These are phyloP conservation scores for Pteria penguin DNA, from an alignment of 2,888 invertebrate species.

Conservation along the genomic window DNA sequence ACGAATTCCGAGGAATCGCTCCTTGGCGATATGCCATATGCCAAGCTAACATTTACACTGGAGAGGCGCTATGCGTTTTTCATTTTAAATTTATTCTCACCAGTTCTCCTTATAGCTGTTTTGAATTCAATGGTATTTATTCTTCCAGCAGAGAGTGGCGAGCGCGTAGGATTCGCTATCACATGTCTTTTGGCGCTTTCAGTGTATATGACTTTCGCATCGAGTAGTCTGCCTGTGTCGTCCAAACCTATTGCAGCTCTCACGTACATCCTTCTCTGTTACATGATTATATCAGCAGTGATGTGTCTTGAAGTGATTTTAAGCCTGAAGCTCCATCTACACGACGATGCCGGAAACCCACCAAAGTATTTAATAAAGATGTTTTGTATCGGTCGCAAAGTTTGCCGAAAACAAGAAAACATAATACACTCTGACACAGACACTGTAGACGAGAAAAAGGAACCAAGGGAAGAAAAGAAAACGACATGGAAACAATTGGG, in stretches of 20 bases:
- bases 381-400: too few species aligned
- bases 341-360: not conserved
- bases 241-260: slow-evolving; percentile 40
- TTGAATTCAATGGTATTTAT: slow-evolving; percentile 39
- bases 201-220: slow-evolving; percentile 45
- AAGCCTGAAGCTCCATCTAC: slow-evolving; percentile 36
- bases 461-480: too few species aligned
- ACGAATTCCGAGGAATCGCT: not conserved
- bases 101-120: too few species aligned
- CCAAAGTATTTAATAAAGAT: too few species aligned
- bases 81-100: slow-evolving; percentile 47
- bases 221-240: slow-evolving; percentile 40
- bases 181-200: slow-evolving; percentile 45
- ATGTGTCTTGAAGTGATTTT: slow-evolving; percentile 34
- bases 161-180: slow-evolving; percentile 39
- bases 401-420: too few species aligned
- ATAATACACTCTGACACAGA: too few species aligned
- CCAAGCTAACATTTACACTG: slow-evolving; percentile 23
- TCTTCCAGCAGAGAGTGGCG: slow-evolving; percentile 42
- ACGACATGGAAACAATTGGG: too few species aligned
- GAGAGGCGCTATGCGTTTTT: slow-evolving; percentile 39
- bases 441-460: too few species aligned
- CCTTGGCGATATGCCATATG: not conserved
- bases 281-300: slow-evolving; percentile 28
- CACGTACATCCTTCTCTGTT: slow-evolving; percentile 26